phyloP scores from a whole-genome alignment of 2,888 invertebrate genomes.

The Cylindroiulus punctatus region DNA sequence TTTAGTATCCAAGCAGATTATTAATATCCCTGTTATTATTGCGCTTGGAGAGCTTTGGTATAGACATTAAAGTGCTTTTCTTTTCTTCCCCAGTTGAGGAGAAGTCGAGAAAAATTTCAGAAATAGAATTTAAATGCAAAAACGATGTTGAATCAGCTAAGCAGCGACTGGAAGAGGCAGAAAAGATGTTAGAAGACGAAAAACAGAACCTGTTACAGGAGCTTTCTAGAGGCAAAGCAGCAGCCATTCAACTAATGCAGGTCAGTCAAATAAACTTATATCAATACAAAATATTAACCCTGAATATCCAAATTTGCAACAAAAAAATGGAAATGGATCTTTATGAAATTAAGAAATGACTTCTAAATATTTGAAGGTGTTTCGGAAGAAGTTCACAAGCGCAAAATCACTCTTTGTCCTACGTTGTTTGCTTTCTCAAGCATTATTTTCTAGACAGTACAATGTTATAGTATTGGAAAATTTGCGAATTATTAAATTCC shows the following conservation, averaged over 20 bases:
- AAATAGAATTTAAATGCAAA: slow-evolving; percentile 26
- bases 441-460: too few species aligned
- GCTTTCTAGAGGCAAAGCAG: slow-evolving; percentile 65
- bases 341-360: too few species aligned
- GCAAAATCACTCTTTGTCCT: too few species aligned
- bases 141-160: slow-evolving; percentile 12
- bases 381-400: too few species aligned
- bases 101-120: slow-evolving; percentile 30
- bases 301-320: too few species aligned
- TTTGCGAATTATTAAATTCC: too few species aligned
- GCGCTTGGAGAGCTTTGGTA: not conserved
- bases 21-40: not conserved
- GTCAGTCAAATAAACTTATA: not conserved
- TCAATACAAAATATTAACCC: too few species aligned
- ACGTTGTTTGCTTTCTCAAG: too few species aligned
- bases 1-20: not conserved
- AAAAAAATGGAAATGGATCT: too few species aligned
- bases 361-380: too few species aligned
- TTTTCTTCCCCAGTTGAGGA: slow-evolving; percentile 39
- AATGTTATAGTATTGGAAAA: too few species aligned
- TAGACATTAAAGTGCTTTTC: not conserved
- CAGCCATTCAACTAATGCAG: slow-evolving; percentile 65
- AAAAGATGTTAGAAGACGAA: slow-evolving; percentile 57
- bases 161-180: slow-evolving; percentile 56
- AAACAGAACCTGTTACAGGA: slow-evolving; percentile 62